Percentiles rank a stretch among this genome's conserved stretches.
Conservation (phyloP, 2,113 vertebrate genomes). For the Oryzias curvinotus region DNA sequence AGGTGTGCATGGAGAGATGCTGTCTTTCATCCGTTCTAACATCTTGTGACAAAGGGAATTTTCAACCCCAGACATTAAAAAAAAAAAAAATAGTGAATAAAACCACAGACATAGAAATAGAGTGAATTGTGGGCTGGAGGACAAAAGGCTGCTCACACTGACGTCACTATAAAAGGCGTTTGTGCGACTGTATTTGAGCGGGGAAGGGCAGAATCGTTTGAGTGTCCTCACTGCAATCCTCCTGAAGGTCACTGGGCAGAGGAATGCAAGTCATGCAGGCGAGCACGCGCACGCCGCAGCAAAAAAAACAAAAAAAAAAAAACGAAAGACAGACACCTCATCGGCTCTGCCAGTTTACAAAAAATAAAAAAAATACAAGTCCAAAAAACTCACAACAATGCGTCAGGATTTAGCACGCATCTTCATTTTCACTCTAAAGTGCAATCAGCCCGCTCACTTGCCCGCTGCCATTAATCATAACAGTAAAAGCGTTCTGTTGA, state of each 20-base stretch:
- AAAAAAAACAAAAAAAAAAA: too few relatives aligned
- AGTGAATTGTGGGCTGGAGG: neutral
- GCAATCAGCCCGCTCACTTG: constrained; percentile 9
- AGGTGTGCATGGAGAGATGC: neutral
- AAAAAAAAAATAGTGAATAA: too few relatives aligned
- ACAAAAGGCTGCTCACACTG: neutral
- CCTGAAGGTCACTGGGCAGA: constrained; percentile 24
- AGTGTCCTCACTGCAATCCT: constrained; percentile 25
- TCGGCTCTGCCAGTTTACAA: constrained; percentile 2
- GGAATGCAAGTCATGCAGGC: constrained; percentile 31
- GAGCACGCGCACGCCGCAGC: constrained; percentile 3
- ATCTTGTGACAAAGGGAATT: too few relatives aligned
- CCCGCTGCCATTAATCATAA: constrained; percentile 45
- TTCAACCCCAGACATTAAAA: too few relatives aligned
- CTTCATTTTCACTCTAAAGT: neutral
- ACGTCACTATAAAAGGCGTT: neutral
- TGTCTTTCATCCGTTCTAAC: too few relatives aligned
- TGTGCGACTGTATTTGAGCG: neutral
- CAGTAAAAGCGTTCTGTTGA: constrained; percentile 41
- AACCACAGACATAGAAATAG: too few relatives aligned
- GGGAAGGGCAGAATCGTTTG: neutral
- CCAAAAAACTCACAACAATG: neutral
- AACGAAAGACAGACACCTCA: neutral
- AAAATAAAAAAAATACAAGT: neutral
- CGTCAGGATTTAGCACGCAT: neutral